A percentile compares a stretch with the other conserved stretches of the same genome.
phyloP scores from a whole-genome alignment of 2,888 invertebrate genomes.

The Microctonus hyperodae region DNA sequence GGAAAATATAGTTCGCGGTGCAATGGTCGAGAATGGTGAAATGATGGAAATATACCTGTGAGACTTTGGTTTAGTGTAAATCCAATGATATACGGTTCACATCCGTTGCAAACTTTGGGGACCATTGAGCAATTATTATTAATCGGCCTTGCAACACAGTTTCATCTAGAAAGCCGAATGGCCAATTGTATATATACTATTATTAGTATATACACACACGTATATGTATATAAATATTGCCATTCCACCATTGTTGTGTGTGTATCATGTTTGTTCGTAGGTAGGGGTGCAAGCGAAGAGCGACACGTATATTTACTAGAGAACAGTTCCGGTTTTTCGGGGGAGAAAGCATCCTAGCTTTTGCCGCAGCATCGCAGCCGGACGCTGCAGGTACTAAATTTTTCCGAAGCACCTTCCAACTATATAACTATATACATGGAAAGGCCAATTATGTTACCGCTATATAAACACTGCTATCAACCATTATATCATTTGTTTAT shows the following conservation, averaged over 20 bases:
- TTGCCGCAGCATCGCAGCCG: slow-evolving; percentile 12
- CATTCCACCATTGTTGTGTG: not conserved
- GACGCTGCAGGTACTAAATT: slow-evolving; percentile 31
- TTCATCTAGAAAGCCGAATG: not conserved
- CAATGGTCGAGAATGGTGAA: not conserved
- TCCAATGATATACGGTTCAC: slow-evolving; percentile 18
- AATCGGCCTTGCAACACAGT: slow-evolving; percentile 18
- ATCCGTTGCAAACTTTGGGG: slow-evolving; percentile 27
- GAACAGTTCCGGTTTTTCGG: slow-evolving; percentile 24
- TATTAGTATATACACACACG: not conserved
- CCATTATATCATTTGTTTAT: too few relatives aligned
- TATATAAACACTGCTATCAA: not conserved
- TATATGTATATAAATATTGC: slow-evolving; percentile 16
- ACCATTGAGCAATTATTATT: slow-evolving; percentile 32
- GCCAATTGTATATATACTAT: not conserved
- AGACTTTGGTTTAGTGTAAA: not conserved
- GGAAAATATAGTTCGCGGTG: not conserved
- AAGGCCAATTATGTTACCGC: slow-evolving; percentile 9
- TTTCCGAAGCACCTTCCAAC: slow-evolving; percentile 22
- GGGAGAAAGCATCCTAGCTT: slow-evolving; percentile 10
- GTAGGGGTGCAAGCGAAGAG: slow-evolving; percentile 66
- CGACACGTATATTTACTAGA: slow-evolving; percentile 87
- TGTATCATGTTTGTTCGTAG: slow-evolving; percentile 52
- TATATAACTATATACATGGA: not conserved
- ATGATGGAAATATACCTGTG: not conserved